Evolutionary conservation across 2,113 vertebrate species (phyloP).

Genomic region (Nothocercus nigrocapillus): DNA sequence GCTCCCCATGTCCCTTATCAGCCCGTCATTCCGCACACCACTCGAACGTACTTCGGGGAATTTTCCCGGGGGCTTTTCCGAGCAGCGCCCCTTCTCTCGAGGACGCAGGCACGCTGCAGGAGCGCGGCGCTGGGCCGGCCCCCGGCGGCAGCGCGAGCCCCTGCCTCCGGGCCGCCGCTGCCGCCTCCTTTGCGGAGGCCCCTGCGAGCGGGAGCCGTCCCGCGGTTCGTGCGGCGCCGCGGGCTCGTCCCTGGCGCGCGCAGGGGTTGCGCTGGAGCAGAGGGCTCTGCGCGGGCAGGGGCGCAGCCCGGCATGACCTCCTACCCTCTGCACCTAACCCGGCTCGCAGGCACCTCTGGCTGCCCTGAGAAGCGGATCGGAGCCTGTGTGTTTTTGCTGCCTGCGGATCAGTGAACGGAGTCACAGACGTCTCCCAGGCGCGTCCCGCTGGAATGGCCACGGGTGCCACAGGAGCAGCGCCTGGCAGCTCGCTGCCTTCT

Average conservation of each 20-base stretch:
- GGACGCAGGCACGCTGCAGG: not conserved
- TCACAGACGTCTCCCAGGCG: not conserved
- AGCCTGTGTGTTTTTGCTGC: not conserved
- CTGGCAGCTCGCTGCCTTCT: not conserved
- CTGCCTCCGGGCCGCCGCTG: no score
- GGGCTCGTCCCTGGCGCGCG: no score
- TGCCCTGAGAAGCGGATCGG: not conserved
- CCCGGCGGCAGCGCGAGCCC: no score
- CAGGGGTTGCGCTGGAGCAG: no score
- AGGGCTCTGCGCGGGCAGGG: no score
- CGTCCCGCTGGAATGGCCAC: not conserved
- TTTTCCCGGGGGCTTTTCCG: conserved; percentile 30
- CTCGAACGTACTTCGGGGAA: not conserved
- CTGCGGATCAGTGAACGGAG: not conserved
- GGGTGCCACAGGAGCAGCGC: not conserved
- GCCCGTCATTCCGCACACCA: not conserved
- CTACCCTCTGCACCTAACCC: not conserved
- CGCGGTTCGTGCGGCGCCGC: no score
- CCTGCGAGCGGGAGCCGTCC: no score
- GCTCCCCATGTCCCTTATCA: conserved; percentile 1
- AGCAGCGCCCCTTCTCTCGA: not conserved
- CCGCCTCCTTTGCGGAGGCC: no score
- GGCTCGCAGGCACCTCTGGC: not conserved
- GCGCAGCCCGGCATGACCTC: not conserved
- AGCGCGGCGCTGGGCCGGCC: no score